A percentile compares a stretch with the other conserved stretches of the same genome.
Evolutionary conservation across 92 coral and sea anemone species (phyloP).

Genomic region (Isaurus tuberculatus): DNA sequence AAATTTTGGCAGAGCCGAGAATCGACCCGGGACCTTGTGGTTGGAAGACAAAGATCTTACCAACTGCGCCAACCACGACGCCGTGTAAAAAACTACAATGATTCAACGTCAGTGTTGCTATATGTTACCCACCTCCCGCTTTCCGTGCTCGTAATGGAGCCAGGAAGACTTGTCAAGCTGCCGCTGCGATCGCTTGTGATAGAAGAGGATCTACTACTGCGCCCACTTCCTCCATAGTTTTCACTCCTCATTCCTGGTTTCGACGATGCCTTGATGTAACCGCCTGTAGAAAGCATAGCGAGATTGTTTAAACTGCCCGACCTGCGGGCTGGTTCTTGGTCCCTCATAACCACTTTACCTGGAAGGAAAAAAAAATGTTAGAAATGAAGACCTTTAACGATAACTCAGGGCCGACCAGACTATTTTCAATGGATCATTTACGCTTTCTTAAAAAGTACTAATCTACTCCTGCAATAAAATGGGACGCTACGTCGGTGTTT

Average conservation of each 20-base stretch:
- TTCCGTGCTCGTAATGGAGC: constrained; percentile 94
- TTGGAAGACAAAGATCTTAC: too few relatives aligned
- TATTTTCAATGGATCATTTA: too few relatives aligned
- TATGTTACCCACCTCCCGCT: constrained; percentile 75
- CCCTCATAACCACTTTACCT: constrained; percentile 39
- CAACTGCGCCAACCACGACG: too few relatives aligned
- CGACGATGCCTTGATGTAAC: constrained; percentile 77
- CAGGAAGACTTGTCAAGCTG: constrained; percentile 92
- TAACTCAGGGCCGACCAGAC: background rate
- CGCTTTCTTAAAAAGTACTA: too few relatives aligned
- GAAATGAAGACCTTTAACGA: background rate
- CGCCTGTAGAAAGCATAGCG: constrained; percentile 95
- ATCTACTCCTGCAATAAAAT: too few relatives aligned
- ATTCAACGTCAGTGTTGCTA: too few relatives aligned
- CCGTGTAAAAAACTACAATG: too few relatives aligned
- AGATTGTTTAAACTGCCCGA: constrained; percentile 92
- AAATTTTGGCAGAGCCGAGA: too few relatives aligned
- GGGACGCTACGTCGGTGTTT: too few relatives aligned
- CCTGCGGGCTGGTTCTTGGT: constrained; percentile 52
- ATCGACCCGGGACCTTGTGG: too few relatives aligned
- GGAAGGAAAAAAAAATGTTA: constrained; percentile 3
- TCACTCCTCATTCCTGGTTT: constrained; percentile 74
- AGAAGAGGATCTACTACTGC: constrained; percentile 93
- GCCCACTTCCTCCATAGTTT: constrained; percentile 87
- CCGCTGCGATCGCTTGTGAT: constrained; percentile 96